Evolutionary conservation across 2,113 vertebrate genomes (phyloP).

Genomic region (Dromas ardeola): DNA sequence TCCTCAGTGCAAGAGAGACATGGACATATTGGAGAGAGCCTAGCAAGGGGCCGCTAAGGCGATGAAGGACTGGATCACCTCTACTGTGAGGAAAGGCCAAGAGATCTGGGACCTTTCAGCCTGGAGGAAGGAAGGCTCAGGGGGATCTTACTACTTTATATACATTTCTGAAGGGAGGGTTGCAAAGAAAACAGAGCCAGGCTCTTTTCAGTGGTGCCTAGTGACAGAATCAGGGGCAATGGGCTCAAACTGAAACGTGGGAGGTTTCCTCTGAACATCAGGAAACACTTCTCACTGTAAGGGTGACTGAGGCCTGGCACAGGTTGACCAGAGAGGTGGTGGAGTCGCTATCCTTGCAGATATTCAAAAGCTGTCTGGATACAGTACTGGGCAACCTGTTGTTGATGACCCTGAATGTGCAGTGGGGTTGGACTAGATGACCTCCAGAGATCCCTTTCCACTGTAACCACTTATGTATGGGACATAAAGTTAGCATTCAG

Average conservation of each 20-base stretch:
- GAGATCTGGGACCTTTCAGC: not conserved
- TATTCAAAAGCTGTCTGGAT: not conserved
- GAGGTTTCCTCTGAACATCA: not conserved
- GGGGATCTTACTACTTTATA: not conserved
- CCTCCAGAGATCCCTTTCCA: rapidly evolving
- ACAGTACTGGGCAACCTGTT: not conserved
- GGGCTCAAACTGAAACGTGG: not conserved
- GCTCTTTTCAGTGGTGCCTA: not conserved
- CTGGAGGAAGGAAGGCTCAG: not conserved
- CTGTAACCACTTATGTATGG: not conserved
- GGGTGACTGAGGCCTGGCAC: not conserved
- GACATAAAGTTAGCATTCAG: not conserved
- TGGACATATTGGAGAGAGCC: not conserved
- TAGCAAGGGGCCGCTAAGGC: not conserved
- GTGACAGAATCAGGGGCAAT: not conserved
- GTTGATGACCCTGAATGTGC: not conserved
- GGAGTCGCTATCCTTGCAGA: too few relatives aligned
- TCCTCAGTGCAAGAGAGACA: not conserved
- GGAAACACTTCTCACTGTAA: not conserved
- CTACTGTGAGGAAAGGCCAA: not conserved
- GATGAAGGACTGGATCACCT: too few relatives aligned
- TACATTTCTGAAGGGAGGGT: not conserved
- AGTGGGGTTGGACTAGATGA: not conserved
- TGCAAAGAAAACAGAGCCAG: not conserved
- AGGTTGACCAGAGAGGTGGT: not conserved